These are phyloP conservation scores for Drosophila lini DNA, from an alignment of 1,140 invertebrate species.

Conservation along the genomic window DNA sequence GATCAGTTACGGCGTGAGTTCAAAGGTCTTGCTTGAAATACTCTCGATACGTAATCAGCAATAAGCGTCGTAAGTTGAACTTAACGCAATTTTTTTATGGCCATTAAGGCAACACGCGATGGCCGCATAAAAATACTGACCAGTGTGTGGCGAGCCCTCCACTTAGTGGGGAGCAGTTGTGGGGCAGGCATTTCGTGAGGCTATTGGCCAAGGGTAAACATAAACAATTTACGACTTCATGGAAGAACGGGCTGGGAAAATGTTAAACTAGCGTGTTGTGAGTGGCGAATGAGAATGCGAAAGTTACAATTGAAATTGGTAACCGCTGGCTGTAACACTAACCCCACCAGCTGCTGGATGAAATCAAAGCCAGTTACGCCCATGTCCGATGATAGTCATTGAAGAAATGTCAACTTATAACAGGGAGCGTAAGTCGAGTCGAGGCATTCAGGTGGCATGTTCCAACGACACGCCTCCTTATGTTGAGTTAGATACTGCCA, in stretches of 20 bases:
- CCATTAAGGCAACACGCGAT: conserved; percentile 52
- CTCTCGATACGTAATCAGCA: conserved; percentile 45
- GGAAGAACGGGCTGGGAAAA: conserved; percentile 43
- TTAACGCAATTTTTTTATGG: conserved; percentile 40
- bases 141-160: conserved; percentile 29
- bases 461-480: conserved; percentile 23
- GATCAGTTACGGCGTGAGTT: not conserved
- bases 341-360: not conserved
- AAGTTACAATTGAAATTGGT: conserved; percentile 1
- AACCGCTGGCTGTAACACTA: conserved; percentile 2
- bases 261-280: conserved; percentile 5
- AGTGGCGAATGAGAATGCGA: conserved; percentile 22
- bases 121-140: conserved; percentile 24
- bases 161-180: not conserved
- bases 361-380: conserved; percentile 23
- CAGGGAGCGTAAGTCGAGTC: conserved; percentile 20
- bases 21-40: conserved; percentile 15
- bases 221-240: conserved; percentile 55
- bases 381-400: conserved; percentile 32
- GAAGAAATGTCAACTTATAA: conserved; percentile 29
- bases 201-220: conserved; percentile 39
- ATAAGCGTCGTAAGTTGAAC: conserved; percentile 18
- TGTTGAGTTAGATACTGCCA: not conserved
- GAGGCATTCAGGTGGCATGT: conserved; percentile 43
- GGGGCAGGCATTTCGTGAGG: not conserved